Evolutionary conservation across 2,797 vertebrate species (phyloP), one percentile per base, ranked within the genome.

Genomic region (Hydrolagus colliei): DNA sequence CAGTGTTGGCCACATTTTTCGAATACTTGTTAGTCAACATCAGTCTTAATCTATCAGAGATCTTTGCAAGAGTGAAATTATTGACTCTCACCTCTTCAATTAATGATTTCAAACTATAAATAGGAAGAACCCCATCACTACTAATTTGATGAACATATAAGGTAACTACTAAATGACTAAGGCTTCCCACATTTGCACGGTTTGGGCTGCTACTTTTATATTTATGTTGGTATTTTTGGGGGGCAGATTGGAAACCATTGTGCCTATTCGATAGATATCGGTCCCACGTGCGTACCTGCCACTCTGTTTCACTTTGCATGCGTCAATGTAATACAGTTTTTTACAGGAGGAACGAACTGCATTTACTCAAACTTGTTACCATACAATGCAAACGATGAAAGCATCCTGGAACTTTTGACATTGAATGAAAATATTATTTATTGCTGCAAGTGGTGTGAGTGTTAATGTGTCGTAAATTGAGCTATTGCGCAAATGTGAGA

Each of bases 231-330:
- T 59, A 16, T 76, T 84, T 84, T 65, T 84, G 35, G 35, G 65
- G 32, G 79, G 79, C 79, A 84, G 79, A 84, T 84, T 84, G 79
- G 79, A 84, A 68, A 71, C 63, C 79, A 41, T 71, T 71, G 79
- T 10, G 22, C 41, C 79, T 84, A 84, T 68, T 35, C 65, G 32
- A 27, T 84, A 84, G 65, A 84, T 84, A 63, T 84, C 65, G 79
- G 65, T 84, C 79, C 79, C 79, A 84, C 79, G 79, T 84, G 79
- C 79, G 79, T 84, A 84, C 63, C 1, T 84, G 63, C 65, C 62
- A 41, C 16, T 71, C 63, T 84, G 22, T 84, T 84, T 67, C 65
- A 10, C 20, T 71, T 9, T 84, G 14, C 63, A 84, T 71, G 63
- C 65, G 67, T 11, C 79, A 84, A 41, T 71, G 10, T n/a, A 32